These are phyloP conservation scores for Melanaphis sacchari DNA, from an alignment of 1,140 invertebrate species.

Conservation along the genomic window DNA sequence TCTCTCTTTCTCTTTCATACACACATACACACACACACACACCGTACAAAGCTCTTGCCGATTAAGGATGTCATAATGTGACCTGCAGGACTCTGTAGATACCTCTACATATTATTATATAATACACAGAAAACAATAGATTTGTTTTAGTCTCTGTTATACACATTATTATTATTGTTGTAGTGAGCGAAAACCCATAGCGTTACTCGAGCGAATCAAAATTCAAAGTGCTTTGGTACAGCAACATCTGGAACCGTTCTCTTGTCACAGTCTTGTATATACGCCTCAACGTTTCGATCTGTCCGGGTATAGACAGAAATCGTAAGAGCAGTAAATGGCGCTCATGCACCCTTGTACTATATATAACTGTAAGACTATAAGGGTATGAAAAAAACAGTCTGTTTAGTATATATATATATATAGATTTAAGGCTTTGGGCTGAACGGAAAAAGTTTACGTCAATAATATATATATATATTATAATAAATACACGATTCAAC, in stretches of 20 bases:
- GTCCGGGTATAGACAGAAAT: too few relatives aligned
- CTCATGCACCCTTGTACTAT: neutral
- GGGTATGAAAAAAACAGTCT: neutral
- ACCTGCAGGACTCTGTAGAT: neutral
- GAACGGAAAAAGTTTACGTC: neutral
- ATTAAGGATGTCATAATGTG: neutral
- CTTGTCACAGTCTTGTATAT: slow-evolving; percentile 9
- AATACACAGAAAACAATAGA: neutral
- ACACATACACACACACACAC: neutral
- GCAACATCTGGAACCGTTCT: slow-evolving; percentile 47
- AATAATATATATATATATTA: neutral
- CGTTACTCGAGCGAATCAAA: neutral
- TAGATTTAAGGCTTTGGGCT: neutral
- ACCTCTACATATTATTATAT: neutral
- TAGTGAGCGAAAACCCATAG: neutral
- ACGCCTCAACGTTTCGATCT: neutral
- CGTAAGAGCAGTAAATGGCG: neutral
- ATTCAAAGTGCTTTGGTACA: neutral
- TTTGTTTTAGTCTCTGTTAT: neutral
- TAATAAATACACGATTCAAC: neutral
- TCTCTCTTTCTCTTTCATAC: neutral
- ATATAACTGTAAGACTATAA: neutral
- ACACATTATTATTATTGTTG: neutral
- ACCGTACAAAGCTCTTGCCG: neutral
- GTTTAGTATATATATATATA: neutral